Conservation (phyloP, 2,113 vertebrate genomes). For the Phalacrocorax aristotelis region DNA sequence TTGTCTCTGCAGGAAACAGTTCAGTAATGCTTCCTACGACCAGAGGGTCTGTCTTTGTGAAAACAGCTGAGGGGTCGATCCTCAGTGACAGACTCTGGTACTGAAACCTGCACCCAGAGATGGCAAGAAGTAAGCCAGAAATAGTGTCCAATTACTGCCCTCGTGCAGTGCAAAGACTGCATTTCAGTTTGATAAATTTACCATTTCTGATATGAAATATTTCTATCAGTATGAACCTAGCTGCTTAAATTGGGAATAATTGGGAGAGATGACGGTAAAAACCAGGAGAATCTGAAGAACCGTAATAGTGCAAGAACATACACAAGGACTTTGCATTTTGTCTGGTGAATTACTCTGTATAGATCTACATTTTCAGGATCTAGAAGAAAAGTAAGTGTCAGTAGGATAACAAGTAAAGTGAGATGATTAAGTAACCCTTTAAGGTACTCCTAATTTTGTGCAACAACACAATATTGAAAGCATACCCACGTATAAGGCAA, state of each 20-base stretch:
- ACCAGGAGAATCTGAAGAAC: not conserved
- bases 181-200: not conserved
- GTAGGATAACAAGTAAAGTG: no score
- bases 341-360: not conserved
- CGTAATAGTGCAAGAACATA: no score
- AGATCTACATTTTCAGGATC: not conserved
- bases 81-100: no score
- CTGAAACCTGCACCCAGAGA: not conserved
- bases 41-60: not conserved
- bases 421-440: not conserved
- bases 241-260: not conserved
- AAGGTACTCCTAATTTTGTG: not conserved
- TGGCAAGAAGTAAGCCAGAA: not conserved
- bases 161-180: no score
- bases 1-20: not conserved
- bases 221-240: not conserved
- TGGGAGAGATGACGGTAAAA: not conserved
- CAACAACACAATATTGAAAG: not conserved
- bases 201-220: not conserved
- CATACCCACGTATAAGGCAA: not conserved
- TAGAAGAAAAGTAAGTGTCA: not conserved
- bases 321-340: not conserved
- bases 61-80: not conserved
- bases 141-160: not conserved
- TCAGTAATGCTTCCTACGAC: not conserved